Evolutionary conservation across 2,888 invertebrate genomes (phyloP).

Genomic region (Gortyna flavago): DNA sequence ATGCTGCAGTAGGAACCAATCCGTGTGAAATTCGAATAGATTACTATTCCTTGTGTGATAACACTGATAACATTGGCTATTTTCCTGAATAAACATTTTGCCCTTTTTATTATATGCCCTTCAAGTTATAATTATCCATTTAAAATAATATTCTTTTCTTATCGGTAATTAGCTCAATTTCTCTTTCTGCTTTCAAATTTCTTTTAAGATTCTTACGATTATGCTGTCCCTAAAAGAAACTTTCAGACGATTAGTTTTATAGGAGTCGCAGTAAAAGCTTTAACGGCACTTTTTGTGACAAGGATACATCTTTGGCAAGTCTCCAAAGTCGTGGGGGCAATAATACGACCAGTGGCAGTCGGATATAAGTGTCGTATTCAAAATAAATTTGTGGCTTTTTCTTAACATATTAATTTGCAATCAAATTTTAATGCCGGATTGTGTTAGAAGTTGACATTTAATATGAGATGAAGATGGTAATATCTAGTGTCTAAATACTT

Average conservation of each 20-base stretch:
- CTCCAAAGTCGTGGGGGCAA: not conserved
- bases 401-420: not conserved
- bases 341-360: not conserved
- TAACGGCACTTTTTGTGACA: not conserved
- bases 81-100: not conserved
- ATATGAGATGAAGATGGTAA: not conserved
- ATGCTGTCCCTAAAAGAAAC: too few relatives aligned
- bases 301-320: constrained; percentile 19
- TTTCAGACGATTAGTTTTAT: too few relatives aligned
- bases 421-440: not conserved
- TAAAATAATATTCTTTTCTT: too few relatives aligned
- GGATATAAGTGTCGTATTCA: constrained; percentile 16
- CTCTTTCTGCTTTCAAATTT: not conserved
- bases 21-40: constrained; percentile 2
- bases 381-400: constrained; percentile 4
- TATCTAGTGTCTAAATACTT: not conserved
- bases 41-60: not conserved
- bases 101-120: not conserved
- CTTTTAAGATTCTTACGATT: too few relatives aligned
- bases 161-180: not conserved
- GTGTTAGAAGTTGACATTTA: not conserved
- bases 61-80: not conserved
- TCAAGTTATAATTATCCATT: too few relatives aligned
- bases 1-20: not conserved
- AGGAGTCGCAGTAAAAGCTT: too few relatives aligned